Conservation (phyloP, 2,797 vertebrate species). For the Gambelia wislizenii region DNA sequence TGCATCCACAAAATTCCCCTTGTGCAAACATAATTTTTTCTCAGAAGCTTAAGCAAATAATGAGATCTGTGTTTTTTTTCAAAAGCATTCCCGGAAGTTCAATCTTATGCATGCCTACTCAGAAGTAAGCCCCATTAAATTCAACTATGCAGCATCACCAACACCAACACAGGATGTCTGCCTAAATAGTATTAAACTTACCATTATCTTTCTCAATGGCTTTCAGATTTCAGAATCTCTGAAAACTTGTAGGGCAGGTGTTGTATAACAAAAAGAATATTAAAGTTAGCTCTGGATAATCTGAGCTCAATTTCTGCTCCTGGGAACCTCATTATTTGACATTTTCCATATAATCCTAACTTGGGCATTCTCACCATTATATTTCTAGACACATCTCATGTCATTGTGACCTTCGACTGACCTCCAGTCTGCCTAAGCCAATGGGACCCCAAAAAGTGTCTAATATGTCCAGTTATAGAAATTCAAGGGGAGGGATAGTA, state of each 20-base stretch:
- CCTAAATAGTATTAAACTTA: not conserved
- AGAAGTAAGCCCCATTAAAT: not conserved
- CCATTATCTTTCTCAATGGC: not conserved
- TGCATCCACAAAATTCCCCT: not conserved
- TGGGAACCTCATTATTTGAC: not conserved
- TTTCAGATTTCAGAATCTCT: not conserved
- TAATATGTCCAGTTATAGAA: no score
- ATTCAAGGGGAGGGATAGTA: no score
- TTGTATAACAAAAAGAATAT: not conserved
- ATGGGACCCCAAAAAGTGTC: no score
- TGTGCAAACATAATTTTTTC: not conserved
- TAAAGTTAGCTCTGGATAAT: not conserved
- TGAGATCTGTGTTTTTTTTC: not conserved
- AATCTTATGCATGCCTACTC: not conserved
- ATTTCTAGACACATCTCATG: no score
- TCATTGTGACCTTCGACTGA: no score
- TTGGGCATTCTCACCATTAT: no score
- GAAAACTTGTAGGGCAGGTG: not conserved
- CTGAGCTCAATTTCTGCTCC: not conserved
- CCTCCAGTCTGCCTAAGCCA: no score
- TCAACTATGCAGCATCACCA: no score
- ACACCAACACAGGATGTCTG: not conserved
- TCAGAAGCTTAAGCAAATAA: not conserved
- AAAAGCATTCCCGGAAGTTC: not conserved
- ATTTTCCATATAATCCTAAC: no score